phyloP scores from a whole-genome alignment of 2,113 vertebrate species.

The Pomatorhinus ruficollis region DNA sequence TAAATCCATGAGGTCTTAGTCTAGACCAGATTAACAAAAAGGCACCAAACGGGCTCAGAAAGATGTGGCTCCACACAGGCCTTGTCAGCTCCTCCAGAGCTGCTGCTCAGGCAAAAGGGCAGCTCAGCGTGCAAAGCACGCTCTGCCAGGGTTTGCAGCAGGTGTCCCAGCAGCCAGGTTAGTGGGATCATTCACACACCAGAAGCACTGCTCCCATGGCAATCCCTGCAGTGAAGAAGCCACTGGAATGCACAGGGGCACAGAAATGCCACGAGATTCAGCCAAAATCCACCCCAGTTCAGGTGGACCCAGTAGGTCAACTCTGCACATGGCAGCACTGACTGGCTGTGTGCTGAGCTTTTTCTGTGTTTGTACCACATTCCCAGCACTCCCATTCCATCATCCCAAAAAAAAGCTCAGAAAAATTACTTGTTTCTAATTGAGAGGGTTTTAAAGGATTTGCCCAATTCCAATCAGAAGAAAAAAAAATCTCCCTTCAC shows the following conservation, averaged over 20 bases:
- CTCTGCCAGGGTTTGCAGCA: neutral
- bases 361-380: neutral
- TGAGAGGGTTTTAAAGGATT: neutral
- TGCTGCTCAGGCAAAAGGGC: fast-evolving
- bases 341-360: neutral
- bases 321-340: neutral
- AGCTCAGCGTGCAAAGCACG: neutral
- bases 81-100: neutral
- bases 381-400: neutral
- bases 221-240: neutral
- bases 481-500: neutral
- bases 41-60: neutral
- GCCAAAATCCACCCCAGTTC: neutral
- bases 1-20: neutral
- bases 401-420: neutral
- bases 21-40: neutral
- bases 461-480: neutral
- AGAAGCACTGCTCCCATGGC: neutral
- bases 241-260: neutral
- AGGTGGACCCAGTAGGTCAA: neutral
- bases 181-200: fast-evolving
- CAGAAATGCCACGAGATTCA: neutral
- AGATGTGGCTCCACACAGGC: fast-evolving
- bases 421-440: fast-evolving
- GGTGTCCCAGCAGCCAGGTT: neutral